Evolutionary conservation across 2,113 vertebrate species (phyloP), one percentile per base, ranked within the genome.

Genomic region (Forbesichthys papilliferus): DNA sequence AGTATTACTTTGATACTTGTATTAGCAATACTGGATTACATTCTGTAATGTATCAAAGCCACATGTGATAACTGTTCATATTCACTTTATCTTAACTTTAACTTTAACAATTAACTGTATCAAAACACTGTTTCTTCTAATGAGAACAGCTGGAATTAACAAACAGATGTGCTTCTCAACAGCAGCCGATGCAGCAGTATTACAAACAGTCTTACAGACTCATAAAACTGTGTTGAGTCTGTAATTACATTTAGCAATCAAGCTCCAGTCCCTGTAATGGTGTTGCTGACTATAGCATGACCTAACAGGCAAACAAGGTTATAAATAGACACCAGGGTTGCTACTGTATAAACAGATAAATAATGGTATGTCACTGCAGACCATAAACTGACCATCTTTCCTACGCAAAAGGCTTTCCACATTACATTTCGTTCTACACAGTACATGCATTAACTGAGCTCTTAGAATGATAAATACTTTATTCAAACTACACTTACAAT

Each of bases 261-360:
- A 27, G 42, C 65, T 73, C 57, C 74, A 52, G 73, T 74, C 78
- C 68, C 66, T 66, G 63, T 66, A 64, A 79, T 81, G 80, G 64
- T 79, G 74, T 83, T 58, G 46, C 61, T 87, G 80, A 84, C 75
- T 20, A 20, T 85, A 68, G 77, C 69, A 74, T 27, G 66, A 89
- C 79, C 86, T 55, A 67, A 78, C 70, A 73, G 63, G 61, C 58
- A 49, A 60, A 66, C 69, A 27, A 68, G 64, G 69, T 82, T 91
- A 89, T 89, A 87, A 84, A 42, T 42, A 42, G 36, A 42, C 36
- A 42, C 84, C 80, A 78, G 78, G 70, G 78, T 73, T 62, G 33
- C 87, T 86, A 27, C 2, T 27, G 27, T 27, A 88, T 84, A 70
- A 91, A 92, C 88, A 92, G 82, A 74, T 71, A 53, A 46, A 46